Evolutionary conservation across 2,113 vertebrate genomes (phyloP), one percentile per base, ranked within the genome.

Genomic region (Lontra canadensis): DNA sequence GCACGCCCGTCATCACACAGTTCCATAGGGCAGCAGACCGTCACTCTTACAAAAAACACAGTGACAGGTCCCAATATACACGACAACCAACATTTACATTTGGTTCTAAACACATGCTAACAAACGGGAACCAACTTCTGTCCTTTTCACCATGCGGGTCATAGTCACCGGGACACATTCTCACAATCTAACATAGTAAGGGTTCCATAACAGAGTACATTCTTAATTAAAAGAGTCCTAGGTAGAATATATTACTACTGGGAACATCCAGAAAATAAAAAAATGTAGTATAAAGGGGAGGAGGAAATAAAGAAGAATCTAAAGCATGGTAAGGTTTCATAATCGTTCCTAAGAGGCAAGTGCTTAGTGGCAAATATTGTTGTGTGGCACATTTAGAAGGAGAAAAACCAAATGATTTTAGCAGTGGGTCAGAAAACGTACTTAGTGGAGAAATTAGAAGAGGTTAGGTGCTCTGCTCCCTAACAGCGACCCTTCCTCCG

Each of bases 371-470:
- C 94, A 98, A 96, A 98, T 89, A 96, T 71, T 97, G 95, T 18
- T 83, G 73, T 67, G 95, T 89, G 93, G 78, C 95, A 97, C 57
- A 80, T 95, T 97, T 95, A 93, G 84, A 97, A 97, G 94, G 73
- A 97, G 21, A 89, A 97, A 94, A 97, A 97, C 96, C 91, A 97
- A 98, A 98, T 97, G 95, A 92, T 96, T 95, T 98, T 95, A 98
- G 85, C 96, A 97, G 59, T 90, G 61, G 57, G 91, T 69, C 97
- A 34, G 96, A 98, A 98, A 98, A 98, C 96, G 81, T 84, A 98
- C 96, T 98, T 96, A 98, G 96, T 26, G 44, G 25, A 47, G 39
- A 95, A 98, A 97, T 92, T 88, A 98, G 96, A 96, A 94, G 91
- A 95, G 3, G 26, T 14, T 42, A 47, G 42, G 93, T 52, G 85